Evolutionary conservation across 2,888 invertebrate genomes (phyloP).

Genomic region (Drosophila nr. perissopoda): DNA sequence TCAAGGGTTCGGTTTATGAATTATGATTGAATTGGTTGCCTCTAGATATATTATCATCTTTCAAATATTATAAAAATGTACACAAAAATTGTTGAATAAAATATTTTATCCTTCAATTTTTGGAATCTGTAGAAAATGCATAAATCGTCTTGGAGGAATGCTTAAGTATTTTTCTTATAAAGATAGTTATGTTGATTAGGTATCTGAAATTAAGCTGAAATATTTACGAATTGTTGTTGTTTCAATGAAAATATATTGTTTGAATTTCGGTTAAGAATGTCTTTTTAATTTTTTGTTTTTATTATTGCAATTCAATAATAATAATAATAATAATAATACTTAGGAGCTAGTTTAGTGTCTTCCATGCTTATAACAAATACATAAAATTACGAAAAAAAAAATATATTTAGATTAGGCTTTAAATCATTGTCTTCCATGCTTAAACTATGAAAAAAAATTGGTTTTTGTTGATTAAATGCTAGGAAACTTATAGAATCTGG

Average conservation of each 20-base stretch:
- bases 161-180: not conserved
- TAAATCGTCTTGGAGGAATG: not conserved
- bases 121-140: not conserved
- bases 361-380: constrained; percentile 80
- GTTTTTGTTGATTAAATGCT: constrained; percentile 24
- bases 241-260: constrained; percentile 36
- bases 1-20: not conserved
- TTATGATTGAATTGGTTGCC: not conserved
- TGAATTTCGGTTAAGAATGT: constrained; percentile 45
- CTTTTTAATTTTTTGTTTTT: constrained; percentile 43
- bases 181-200: not conserved
- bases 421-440: constrained; percentile 84
- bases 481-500: constrained; percentile 55
- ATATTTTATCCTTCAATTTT: not conserved
- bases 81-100: not conserved
- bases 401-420: constrained; percentile 62
- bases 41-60: not conserved
- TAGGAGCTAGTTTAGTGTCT: constrained; percentile 82
- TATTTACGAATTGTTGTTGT: not conserved
- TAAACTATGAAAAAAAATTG: constrained; percentile 61
- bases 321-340: constrained; percentile 49
- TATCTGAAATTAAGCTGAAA: constrained; percentile 24
- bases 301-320: constrained; percentile 68
- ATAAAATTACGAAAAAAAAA: constrained; percentile 70
- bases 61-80: not conserved